These are phyloP conservation scores for Drosophila kanapiae DNA, from an alignment of 1,140 invertebrate species.

Conservation along the genomic window DNA sequence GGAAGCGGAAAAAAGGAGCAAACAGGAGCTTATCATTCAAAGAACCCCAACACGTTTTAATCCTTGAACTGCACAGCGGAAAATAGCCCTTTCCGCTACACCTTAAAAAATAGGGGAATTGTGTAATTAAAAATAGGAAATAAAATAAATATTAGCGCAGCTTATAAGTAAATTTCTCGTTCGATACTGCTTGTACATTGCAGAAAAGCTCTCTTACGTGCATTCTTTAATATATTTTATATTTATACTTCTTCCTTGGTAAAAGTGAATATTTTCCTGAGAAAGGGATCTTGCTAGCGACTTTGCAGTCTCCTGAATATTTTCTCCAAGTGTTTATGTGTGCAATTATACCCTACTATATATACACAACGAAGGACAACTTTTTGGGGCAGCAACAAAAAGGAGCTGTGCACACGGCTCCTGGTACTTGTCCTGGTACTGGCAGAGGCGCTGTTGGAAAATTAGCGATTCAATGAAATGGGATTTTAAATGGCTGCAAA, in stretches of 20 bases:
- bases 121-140: too few relatives aligned
- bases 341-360: slow-evolving; percentile 28
- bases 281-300: neutral
- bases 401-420: slow-evolving; percentile 39
- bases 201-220: too few relatives aligned
- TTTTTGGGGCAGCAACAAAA: slow-evolving; percentile 47
- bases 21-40: slow-evolving; percentile 5
- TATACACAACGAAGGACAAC: slow-evolving; percentile 41
- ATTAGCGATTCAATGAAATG: slow-evolving; percentile 85
- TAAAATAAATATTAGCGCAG: neutral
- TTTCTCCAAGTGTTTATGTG: slow-evolving; percentile 22
- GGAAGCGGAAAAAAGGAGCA: neutral
- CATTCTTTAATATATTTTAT: too few relatives aligned
- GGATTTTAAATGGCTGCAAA: slow-evolving; percentile 85
- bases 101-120: neutral
- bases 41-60: slow-evolving; percentile 35
- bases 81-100: slow-evolving; percentile 20
- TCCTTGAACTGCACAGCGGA: slow-evolving; percentile 44
- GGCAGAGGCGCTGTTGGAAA: slow-evolving; percentile 70
- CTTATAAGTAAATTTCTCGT: neutral
- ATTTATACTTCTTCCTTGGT: neutral
- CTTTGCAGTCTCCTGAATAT: rapidly evolving
- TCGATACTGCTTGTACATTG: neutral
- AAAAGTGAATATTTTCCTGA: neutral
- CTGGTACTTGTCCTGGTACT: slow-evolving; percentile 31